A percentile compares a stretch with the other conserved stretches of the same genome.
Conservation (phyloP, 2,113 vertebrate species). For the Megaceryle torquata region DNA sequence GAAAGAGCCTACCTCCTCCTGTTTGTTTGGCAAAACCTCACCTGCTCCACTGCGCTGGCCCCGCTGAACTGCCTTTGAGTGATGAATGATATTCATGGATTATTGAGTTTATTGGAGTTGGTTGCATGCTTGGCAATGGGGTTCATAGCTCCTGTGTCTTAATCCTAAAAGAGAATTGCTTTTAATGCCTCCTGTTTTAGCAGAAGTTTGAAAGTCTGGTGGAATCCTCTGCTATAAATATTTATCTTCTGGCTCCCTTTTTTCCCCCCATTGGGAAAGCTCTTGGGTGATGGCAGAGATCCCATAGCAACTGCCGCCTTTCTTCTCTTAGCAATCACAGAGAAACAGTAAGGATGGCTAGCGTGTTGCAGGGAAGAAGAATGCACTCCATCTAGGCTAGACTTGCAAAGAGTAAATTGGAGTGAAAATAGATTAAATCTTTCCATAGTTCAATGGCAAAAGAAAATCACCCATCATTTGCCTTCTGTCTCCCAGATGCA, state of each 20-base stretch:
- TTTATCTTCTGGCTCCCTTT: background rate
- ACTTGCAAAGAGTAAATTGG: conserved; percentile 47
- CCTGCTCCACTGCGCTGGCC: background rate
- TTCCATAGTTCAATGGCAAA: conserved; percentile 36
- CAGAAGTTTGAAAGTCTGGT: background rate
- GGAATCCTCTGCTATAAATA: conserved; percentile 21
- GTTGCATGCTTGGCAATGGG: background rate
- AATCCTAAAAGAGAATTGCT: background rate
- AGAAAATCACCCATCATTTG: conserved; percentile 52
- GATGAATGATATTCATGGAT: background rate
- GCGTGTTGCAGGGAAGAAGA: conserved; percentile 9
- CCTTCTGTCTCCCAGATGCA: conserved; percentile 19
- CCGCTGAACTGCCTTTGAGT: background rate
- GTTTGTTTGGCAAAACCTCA: background rate
- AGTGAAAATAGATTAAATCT: conserved; percentile 55
- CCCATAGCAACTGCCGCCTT: background rate
- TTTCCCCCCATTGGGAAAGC: background rate
- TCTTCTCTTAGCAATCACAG: background rate
- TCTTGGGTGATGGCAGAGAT: conserved; percentile 16
- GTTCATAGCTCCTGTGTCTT: background rate
- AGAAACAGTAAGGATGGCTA: background rate
- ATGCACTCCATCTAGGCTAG: conserved; percentile 20
- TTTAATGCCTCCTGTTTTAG: background rate
- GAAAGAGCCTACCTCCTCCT: background rate
- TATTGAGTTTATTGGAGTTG: background rate